Evolutionary conservation across 2,113 vertebrate species (phyloP).

Genomic region (Lonchura striata): DNA sequence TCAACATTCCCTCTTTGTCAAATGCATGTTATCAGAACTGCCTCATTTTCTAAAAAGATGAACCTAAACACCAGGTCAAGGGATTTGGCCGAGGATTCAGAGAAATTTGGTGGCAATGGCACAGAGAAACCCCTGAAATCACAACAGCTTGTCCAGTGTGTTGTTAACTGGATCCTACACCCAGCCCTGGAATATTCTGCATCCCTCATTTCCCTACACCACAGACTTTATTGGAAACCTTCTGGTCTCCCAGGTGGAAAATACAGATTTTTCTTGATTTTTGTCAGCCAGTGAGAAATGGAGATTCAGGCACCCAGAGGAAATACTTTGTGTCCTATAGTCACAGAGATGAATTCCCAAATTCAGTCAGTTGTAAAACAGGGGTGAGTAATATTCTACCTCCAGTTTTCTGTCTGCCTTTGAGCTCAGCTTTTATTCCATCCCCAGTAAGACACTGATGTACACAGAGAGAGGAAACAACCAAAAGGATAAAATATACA

Average conservation of each 20-base stretch:
- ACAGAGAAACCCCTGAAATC: background rate
- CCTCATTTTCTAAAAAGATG: background rate
- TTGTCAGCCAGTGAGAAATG: constrained; percentile 5
- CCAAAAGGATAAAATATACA: background rate
- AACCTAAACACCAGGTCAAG: background rate
- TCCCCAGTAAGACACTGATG: background rate
- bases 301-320: background rate
- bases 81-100: background rate
- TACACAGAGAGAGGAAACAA: background rate
- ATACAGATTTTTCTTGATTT: constrained; percentile 25
- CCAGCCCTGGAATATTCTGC: background rate
- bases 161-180: background rate
- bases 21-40: background rate
- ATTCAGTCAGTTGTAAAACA: background rate
- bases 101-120: background rate
- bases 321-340: background rate
- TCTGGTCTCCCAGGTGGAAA: background rate
- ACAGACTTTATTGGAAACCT: background rate
- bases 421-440: background rate
- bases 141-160: background rate
- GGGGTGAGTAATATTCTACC: background rate
- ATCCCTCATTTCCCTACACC: background rate
- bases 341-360: background rate
- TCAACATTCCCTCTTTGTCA: background rate
- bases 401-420: background rate